phyloP scores from a whole-genome alignment of 2,888 invertebrate genomes.

The Netelia fuscicornis region DNA sequence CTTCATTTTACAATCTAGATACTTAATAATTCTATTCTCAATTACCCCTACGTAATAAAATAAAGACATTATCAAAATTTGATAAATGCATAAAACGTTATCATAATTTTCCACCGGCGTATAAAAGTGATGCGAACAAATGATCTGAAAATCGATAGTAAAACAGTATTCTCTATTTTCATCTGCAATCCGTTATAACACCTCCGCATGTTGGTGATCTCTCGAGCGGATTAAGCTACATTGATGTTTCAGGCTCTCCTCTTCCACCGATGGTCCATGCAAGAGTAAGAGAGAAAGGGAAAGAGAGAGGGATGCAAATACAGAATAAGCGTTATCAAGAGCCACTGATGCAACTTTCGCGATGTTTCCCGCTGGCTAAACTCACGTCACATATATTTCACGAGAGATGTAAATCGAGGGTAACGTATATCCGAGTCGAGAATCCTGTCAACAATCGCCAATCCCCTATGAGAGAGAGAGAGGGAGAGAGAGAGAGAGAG shows the following conservation, averaged over 20 bases:
- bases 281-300: background rate
- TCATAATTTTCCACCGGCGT: too few relatives aligned
- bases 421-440: conserved; percentile 61
- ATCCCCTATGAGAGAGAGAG: conserved; percentile 1
- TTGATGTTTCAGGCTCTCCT: conserved; percentile 50
- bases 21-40: too few relatives aligned
- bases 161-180: background rate
- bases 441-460: conserved; percentile 66
- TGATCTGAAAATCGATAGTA: background rate
- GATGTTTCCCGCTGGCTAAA: conserved; percentile 52
- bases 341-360: conserved; percentile 40
- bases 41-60: too few relatives aligned
- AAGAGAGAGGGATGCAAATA: background rate
- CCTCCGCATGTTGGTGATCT: conserved; percentile 28
- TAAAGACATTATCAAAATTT: too few relatives aligned
- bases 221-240: conserved; percentile 57
- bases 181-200: conserved; percentile 14
- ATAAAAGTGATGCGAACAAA: background rate
- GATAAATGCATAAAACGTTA: too few relatives aligned
- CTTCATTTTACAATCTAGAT: too few relatives aligned
- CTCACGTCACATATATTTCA: conserved; percentile 63
- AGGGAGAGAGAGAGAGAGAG: background rate
- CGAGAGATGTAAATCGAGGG: conserved; percentile 67
- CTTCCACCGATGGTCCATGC: conserved; percentile 4
- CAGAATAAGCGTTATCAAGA: conserved; percentile 60